phyloP scores from a whole-genome alignment of 1,140 invertebrate species.

The Pararge aegeria region DNA sequence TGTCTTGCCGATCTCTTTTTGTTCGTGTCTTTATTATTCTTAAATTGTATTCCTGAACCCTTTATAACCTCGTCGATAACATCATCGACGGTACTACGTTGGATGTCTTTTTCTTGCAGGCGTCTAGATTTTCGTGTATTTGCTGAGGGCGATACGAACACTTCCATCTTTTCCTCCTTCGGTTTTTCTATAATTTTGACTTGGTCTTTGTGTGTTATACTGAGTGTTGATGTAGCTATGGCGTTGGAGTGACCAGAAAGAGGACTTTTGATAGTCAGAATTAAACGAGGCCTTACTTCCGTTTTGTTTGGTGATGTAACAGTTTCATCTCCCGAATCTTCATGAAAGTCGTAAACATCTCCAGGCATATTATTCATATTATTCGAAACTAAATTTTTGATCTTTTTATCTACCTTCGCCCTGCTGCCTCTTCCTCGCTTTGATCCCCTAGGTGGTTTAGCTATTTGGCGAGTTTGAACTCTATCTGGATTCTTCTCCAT shows the following conservation, averaged over 20 bases:
- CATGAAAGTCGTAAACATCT: constrained; percentile 92
- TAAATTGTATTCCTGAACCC: constrained; percentile 70
- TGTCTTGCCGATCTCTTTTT: constrained; percentile 65
- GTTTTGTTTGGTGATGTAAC: constrained; percentile 66
- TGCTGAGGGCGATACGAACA: constrained; percentile 81
- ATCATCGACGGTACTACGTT: constrained; percentile 89
- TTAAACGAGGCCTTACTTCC: constrained; percentile 85
- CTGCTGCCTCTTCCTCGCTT: constrained; percentile 77
- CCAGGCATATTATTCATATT: constrained; percentile 77
- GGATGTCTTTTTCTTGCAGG: constrained; percentile 87
- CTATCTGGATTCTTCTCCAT: constrained; percentile 71
- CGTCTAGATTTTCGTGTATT: constrained; percentile 90
- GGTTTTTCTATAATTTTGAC: constrained; percentile 50
- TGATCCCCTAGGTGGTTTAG: constrained; percentile 78
- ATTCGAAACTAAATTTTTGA: constrained; percentile 75
- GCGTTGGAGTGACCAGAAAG: constrained; percentile 55
- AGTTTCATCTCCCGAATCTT: constrained; percentile 88
- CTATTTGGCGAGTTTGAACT: constrained; percentile 80
- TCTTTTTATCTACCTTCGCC: constrained; percentile 80
- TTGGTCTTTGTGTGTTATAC: constrained; percentile 61
- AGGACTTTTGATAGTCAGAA: constrained; percentile 90
- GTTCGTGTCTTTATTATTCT: constrained; percentile 51
- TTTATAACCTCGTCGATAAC: constrained; percentile 92
- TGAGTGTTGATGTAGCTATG: constrained; percentile 59
- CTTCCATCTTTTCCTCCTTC: constrained; percentile 82